These are phyloP conservation scores for Matsumurasca onukii DNA, from an alignment of 1,140 invertebrate genomes.

Conservation along the genomic window DNA sequence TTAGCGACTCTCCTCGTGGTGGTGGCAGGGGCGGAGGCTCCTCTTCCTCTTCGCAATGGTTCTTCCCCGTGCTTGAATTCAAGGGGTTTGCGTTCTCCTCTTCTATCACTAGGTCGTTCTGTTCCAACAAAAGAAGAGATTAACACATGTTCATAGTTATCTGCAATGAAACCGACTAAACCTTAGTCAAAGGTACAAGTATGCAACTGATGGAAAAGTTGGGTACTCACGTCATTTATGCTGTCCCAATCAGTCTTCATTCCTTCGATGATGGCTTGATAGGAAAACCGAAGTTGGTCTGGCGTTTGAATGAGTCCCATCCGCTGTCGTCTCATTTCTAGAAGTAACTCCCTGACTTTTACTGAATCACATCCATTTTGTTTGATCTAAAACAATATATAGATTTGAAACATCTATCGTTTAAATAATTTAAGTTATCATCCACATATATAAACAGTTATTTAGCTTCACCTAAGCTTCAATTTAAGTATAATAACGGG, in stretches of 20 bases:
- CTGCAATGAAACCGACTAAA: background rate
- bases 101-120: slow-evolving; percentile 30
- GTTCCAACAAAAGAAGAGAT: background rate
- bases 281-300: slow-evolving; percentile 94
- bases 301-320: slow-evolving; percentile 97
- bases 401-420: too few relatives aligned
- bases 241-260: slow-evolving; percentile 53
- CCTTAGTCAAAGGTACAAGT: too few relatives aligned
- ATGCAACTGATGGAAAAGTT: background rate
- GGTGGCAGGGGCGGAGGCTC: slow-evolving; percentile 61
- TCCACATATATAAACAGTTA: too few relatives aligned
- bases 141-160: background rate
- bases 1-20: slow-evolving; percentile 57
- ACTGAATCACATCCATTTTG: slow-evolving; percentile 69
- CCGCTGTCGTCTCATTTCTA: slow-evolving; percentile 86
- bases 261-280: slow-evolving; percentile 92
- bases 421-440: too few relatives aligned
- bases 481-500: too few relatives aligned
- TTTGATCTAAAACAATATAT: slow-evolving; percentile 62
- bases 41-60: slow-evolving; percentile 48
- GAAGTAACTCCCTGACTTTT: slow-evolving; percentile 73
- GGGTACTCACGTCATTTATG: slow-evolving; percentile 44
- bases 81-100: slow-evolving; percentile 23
- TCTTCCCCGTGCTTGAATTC: too few relatives aligned
- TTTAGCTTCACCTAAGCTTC: too few relatives aligned